Conservation (phyloP, 2,888 invertebrate genomes). For the Chalcosyrphus nemorum region DNA sequence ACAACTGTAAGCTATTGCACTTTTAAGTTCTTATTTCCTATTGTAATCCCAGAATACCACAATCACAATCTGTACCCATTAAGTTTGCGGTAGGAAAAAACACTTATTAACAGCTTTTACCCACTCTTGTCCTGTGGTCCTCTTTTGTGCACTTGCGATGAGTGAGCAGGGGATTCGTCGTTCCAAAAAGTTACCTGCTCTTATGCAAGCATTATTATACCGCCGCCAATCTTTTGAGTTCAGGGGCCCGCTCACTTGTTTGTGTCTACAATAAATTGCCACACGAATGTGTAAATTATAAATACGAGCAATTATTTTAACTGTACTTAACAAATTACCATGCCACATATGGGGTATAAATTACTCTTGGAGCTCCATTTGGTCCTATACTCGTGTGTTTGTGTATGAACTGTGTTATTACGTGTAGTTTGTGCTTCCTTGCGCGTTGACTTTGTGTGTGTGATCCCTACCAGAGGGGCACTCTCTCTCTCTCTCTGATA, state of each 20-base stretch:
- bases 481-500: neutral
- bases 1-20: too few species aligned
- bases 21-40: neutral
- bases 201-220: conserved; percentile 22
- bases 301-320: conserved; percentile 83
- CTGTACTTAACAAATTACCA: conserved; percentile 83
- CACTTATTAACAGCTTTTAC: conserved; percentile 66
- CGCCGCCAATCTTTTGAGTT: conserved; percentile 2
- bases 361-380: conserved; percentile 58
- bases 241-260: conserved; percentile 75
- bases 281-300: conserved; percentile 82
- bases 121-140: conserved; percentile 46
- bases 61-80: conserved; percentile 41
- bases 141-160: neutral
- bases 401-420: conserved; percentile 55
- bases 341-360: conserved; percentile 81
- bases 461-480: conserved; percentile 9
- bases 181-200: conserved; percentile 37
- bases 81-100: conserved; percentile 46
- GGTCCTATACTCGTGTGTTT: conserved; percentile 49
- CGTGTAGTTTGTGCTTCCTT: conserved; percentile 37
- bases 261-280: conserved; percentile 80
- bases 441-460: conserved; percentile 33
- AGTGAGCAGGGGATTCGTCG: conserved; percentile 30
- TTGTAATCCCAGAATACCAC: neutral